Percentiles rank a stretch among this genome's conserved stretches.
These are phyloP conservation scores for Caiman crocodilus DNA, from an alignment of 2,797 vertebrate species.

Conservation along the genomic window DNA sequence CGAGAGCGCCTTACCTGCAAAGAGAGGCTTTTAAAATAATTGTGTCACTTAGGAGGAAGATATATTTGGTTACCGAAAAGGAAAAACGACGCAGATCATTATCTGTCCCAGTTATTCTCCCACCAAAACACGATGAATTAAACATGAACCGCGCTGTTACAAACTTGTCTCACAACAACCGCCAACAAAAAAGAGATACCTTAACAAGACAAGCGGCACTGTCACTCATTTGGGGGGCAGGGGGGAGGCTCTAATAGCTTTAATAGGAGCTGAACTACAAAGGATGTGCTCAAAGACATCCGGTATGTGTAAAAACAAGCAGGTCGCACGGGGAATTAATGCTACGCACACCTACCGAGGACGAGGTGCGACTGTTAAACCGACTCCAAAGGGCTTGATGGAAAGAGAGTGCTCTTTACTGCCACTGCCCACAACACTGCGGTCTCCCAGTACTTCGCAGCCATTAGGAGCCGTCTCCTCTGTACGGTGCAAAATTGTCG, in stretches of 20 bases:
- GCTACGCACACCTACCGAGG: too few relatives aligned
- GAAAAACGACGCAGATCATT: background rate
- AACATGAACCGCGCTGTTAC: accelerated
- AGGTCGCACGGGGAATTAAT: background rate
- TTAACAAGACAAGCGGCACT: background rate
- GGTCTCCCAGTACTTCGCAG: too few relatives aligned
- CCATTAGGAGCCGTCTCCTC: background rate
- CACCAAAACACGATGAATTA: background rate
- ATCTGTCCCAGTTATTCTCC: background rate
- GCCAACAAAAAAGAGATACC: background rate
- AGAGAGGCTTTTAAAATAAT: background rate
- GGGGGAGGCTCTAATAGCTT: background rate
- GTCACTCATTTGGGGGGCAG: background rate
- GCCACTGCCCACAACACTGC: too few relatives aligned
- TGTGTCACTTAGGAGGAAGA: background rate
- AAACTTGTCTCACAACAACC: background rate
- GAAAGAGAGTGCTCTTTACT: background rate
- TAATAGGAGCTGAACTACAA: background rate
- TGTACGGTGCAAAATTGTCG: background rate
- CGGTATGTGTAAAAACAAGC: background rate
- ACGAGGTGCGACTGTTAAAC: background rate
- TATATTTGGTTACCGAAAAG: background rate
- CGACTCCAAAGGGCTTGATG: background rate
- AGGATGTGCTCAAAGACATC: background rate
- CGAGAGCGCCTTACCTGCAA: background rate